These are phyloP conservation scores for Megathymus violae DNA, from an alignment of 1,140 invertebrate species.

Conservation along the genomic window DNA sequence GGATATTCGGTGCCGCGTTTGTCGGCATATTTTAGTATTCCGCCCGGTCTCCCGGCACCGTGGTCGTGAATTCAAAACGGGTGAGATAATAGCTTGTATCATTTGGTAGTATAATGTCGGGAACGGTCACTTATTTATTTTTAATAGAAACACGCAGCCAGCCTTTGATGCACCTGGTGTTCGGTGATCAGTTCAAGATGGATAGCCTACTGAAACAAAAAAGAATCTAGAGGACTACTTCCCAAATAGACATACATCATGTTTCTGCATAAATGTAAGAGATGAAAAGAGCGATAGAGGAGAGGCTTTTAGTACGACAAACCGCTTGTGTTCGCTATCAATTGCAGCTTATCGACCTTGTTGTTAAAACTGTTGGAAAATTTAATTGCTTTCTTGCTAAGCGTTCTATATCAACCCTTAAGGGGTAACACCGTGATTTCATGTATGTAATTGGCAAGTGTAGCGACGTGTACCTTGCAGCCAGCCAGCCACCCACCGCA, in stretches of 20 bases:
- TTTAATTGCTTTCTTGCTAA: not conserved
- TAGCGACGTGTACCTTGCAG: not conserved
- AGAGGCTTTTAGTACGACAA: too few species aligned
- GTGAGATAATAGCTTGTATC: not conserved
- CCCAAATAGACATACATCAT: too few species aligned
- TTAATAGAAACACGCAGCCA: too few species aligned
- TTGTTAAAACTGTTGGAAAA: not conserved
- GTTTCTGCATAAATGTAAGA: too few species aligned
- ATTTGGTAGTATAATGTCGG: not conserved
- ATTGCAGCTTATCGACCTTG: too few species aligned
- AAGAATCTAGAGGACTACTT: too few species aligned
- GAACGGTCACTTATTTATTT: not conserved
- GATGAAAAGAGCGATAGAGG: too few species aligned
- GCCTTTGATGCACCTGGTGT: too few species aligned
- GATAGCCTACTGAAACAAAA: too few species aligned
- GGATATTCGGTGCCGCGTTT: not conserved
- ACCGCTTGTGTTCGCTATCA: too few species aligned
- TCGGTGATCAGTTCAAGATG: too few species aligned
- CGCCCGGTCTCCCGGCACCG: too few species aligned
- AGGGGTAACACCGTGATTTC: not conserved
- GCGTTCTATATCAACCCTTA: not conserved
- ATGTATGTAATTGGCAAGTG: constrained; percentile 14
- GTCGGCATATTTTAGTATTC: not conserved
- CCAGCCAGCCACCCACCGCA: constrained; percentile 11
- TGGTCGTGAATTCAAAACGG: not conserved